phyloP scores from a whole-genome alignment of 2,888 invertebrate genomes.

The Watsonalla binaria region DNA sequence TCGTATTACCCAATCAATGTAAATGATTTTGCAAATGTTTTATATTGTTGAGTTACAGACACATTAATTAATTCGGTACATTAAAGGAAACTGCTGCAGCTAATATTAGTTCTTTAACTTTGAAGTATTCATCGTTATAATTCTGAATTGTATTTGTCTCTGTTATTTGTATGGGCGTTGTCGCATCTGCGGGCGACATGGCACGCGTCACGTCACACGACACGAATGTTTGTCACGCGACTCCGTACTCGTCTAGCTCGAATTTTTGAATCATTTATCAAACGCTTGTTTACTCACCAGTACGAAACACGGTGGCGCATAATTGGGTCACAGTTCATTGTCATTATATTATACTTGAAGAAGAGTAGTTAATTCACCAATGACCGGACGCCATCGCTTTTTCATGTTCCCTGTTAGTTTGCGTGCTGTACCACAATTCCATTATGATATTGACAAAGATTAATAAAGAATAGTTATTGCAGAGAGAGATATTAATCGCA shows the following conservation, averaged over 20 bases:
- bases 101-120: too few relatives aligned
- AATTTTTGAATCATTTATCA: slow-evolving; percentile 52
- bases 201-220: slow-evolving; percentile 23
- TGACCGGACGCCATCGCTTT: slow-evolving; percentile 13
- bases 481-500: slow-evolving; percentile 20
- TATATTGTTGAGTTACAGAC: not conserved
- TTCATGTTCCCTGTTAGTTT: slow-evolving; percentile 16
- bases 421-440: slow-evolving; percentile 31
- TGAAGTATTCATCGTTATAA: too few relatives aligned
- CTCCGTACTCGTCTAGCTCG: slow-evolving; percentile 20
- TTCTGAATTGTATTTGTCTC: slow-evolving; percentile 19
- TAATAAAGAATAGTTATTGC: slow-evolving; percentile 29
- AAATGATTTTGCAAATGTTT: slow-evolving; percentile 11
- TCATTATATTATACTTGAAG: slow-evolving; percentile 20
- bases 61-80: not conserved
- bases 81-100: too few relatives aligned
- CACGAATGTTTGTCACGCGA: slow-evolving; percentile 9
- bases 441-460: slow-evolving; percentile 31
- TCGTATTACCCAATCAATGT: slow-evolving; percentile 14
- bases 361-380: slow-evolving; percentile 34
- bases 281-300: slow-evolving; percentile 37
- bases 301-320: slow-evolving; percentile 23
- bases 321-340: slow-evolving; percentile 46
- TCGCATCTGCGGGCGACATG: slow-evolving; percentile 20
- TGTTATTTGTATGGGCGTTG: slow-evolving; percentile 20